A percentile compares a stretch with the other conserved stretches of the same genome.
phyloP scores from a whole-genome alignment of 2,888 invertebrate species.

The Cartodere bifasciata region DNA sequence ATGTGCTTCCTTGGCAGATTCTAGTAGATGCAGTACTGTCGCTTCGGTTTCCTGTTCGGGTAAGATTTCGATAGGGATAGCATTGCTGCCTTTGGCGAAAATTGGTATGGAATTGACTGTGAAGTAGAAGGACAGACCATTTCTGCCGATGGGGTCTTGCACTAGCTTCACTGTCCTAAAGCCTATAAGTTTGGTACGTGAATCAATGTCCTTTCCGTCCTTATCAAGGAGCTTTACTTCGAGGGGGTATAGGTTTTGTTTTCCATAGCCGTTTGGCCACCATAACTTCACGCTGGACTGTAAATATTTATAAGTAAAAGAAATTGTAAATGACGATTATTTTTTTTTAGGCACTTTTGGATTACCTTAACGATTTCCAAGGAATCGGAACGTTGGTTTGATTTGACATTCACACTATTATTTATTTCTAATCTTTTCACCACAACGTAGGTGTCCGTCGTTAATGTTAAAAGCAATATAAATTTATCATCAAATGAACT shows the following conservation, averaged over 20 bases:
- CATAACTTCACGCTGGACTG: conserved; percentile 46
- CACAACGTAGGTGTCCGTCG: too few relatives aligned
- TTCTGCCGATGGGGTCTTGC: conserved; percentile 42
- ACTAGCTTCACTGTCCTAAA: conserved; percentile 78
- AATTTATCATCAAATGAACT: too few relatives aligned
- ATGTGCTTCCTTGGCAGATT: conserved; percentile 59
- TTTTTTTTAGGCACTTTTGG: too few relatives aligned
- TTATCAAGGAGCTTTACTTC: conserved; percentile 37
- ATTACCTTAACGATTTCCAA: too few relatives aligned
- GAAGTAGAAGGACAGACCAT: conserved; percentile 74
- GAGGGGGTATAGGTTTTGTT: conserved; percentile 62
- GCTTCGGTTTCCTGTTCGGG: conserved; percentile 57
- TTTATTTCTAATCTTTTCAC: too few relatives aligned
- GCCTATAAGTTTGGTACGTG: conserved; percentile 56
- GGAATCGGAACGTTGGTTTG: too few relatives aligned
- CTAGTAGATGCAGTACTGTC: conserved; percentile 50
- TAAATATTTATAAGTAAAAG: conserved; percentile 12
- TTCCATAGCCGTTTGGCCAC: conserved; percentile 95
- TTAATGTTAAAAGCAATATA: too few relatives aligned
- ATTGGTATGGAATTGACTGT: conserved; percentile 60
- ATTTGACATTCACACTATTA: too few relatives aligned
- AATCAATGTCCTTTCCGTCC: conserved; percentile 28
- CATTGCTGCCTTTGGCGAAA: conserved; percentile 93
- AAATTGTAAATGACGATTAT: too few relatives aligned
- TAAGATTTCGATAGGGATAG: conserved; percentile 78